Base-by-base conservation (phyloP, 2,888 invertebrate species). In the Microdon myrmicae region DNA sequence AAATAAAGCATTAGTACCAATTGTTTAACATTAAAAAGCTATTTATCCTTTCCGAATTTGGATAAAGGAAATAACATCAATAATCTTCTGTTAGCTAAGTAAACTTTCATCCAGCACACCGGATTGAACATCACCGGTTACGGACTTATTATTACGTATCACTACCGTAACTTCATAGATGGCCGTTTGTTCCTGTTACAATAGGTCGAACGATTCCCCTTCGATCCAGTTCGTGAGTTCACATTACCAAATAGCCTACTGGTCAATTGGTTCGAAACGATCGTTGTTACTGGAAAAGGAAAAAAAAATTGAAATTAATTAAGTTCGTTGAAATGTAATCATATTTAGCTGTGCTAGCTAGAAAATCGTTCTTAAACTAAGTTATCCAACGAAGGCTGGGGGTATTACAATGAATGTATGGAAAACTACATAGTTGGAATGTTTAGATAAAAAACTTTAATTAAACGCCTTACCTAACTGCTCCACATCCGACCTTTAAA, bases 131-230 rank as follows among this genome's bases (percentile, higher is more conserved):
- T n/a, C n/a, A n/a, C n/a, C n/a, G n/a, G n/a, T n/a, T n/a, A n/a
- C n/a, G n/a, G n/a, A n/a, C n/a, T n/a, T n/a, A n/a, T n/a, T n/a
- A n/a, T n/a, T n/a, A n/a, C n/a, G n/a, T n/a, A n/a, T n/a, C n/a
- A n/a, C n/a, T n/a, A n/a, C n/a, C n/a, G n/a, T 68, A 99, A 99
- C 82, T 95, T 90, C 75, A 93, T 92, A 26, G 99, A 99, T 79
- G 99, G 99, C 81, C 99, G 99, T 1, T 82, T 98, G 8, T 99
- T 92, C 80, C 83, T 98, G 55, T 82, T 99, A 45, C 96, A 98
- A 78, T 99, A 96, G 83, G 95, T 94, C 3, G 97, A 99, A 81
- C 90, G 90, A 59, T 97, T 99, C 82, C 96, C 96, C 79, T 86
- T 88, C 84, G 86, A 87, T 73, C 94, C 95, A 1, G 86, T 96